Base-by-base conservation (phyloP, 2,797 vertebrate genomes). In the Acrocephalus scirpaceus region DNA sequence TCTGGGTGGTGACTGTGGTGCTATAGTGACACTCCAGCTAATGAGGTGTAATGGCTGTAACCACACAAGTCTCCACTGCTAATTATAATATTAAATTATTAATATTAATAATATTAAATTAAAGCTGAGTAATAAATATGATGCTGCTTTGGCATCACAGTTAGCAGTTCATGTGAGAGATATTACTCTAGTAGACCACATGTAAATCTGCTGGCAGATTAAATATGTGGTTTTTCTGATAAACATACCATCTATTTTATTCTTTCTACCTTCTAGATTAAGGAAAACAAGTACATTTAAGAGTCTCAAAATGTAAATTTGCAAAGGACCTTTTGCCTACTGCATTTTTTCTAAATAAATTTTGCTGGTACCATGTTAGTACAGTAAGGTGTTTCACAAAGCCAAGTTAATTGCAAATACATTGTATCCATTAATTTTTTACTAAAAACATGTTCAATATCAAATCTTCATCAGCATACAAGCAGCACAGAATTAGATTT, bases 1-100 rank as follows among this genome's bases (percentile, higher is more conserved):
- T 7, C 12, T 1, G 1, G 16, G 34, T 25, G 17, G 62, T 62
- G 29, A 44, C 40, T 23, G 0, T 27, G 40, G n/a, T 58, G 47
- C 32, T 10, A 20, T 2, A 40, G 62, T 60, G 74, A 62, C 48
- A 5, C 57, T 38, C 13, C 4, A 30, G n/a, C 51, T 40, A 73
- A 38, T 10, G 40, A 54, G 5, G 22, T 44, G 5, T 29, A 23
- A n/a, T 38, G 44, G 23, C 60, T 70, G 36, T 9, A 85, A 62
- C 4, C 36, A 73, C 30, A 58, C 8, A 82, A 30, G 53, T 47
- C 48, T 67, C 51, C 29, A 29, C 36, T 58, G 10, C 16, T 82
- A 64, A 50, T 38, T 42, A 11, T 20, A 67, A 50, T 38, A 40
- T 16, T 42, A 42, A 42, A 42, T 42, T 42, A 42, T 14, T 42